Base-by-base conservation (phyloP, 2,888 invertebrate species). In the Hirtodrosophila duncani region DNA sequence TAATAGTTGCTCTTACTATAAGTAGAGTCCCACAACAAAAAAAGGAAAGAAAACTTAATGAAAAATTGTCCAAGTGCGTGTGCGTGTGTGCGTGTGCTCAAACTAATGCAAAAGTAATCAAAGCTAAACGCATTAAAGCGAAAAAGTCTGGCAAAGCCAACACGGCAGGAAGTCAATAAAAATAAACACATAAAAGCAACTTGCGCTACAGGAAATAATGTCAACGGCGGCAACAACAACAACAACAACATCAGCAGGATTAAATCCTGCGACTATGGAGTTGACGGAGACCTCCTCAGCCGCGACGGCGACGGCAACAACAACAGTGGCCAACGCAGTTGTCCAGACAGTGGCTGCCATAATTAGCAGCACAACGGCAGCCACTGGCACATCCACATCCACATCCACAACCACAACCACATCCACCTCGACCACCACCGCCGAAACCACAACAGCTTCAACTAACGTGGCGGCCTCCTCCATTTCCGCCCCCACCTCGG, bases 81-180 rank as follows among this genome's bases (percentile, higher is more conserved):
- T 44, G 38, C 27, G 61, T 38, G 44, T 41, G 44, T 57, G 27
- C 46, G 30, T 43, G 50, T 18, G 66, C n/a, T 13, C 48, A 20
- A 66, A 63, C 59, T 56, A 70, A 78, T 57, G 48, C 49, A 52
- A 67, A 66, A 69, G 72, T 69, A 81, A 71, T 81, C 67, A 75
- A 75, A 64, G 60, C 41, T 55, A 27, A 64, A 60, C 44, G 44
- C 46, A 67, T 71, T 70, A 50, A 71, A 63, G 63, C 45, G 41
- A 51, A 48, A 59, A 56, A 44, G 34, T 37, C 37, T 43, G 38
- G 3, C 11, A 41, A 21, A 43, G 48, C 7, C 9, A 50, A 36
- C 63, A 55, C 80, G 66, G 59, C 75, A 63, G 80, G 75, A 75
- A 80, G 66, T 75, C 72, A 67, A 72, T 75, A 77, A 80, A 68